phyloP scores from a whole-genome alignment of 2,113 vertebrate species.

The Narcine bancroftii region DNA sequence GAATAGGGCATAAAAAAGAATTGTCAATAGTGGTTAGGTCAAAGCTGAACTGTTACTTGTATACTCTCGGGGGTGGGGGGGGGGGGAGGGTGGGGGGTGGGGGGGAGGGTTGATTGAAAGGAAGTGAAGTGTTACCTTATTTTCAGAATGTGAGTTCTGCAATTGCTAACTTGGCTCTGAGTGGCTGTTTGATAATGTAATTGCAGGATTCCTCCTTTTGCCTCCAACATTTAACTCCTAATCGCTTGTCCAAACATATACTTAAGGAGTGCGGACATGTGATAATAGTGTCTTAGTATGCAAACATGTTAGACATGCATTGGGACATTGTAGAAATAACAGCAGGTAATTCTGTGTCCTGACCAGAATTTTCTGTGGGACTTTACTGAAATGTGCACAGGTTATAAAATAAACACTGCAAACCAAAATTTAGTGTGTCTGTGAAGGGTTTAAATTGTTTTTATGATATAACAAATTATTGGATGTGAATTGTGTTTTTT shows the following conservation, averaged over 20 bases:
- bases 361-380: background rate
- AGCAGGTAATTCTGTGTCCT: background rate
- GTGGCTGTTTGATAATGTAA: background rate
- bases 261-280: background rate
- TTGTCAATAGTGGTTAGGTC: background rate
- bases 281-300: background rate
- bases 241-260: background rate
- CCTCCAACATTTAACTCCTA: background rate
- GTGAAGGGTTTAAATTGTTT: background rate
- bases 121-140: background rate
- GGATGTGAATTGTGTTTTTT: background rate
- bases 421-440: background rate
- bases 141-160: background rate
- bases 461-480: background rate
- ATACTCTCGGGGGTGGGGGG: background rate
- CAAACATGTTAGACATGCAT: background rate
- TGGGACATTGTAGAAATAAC: background rate
- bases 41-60: background rate
- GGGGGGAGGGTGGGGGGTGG: background rate
- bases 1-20: background rate
- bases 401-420: background rate
- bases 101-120: background rate
- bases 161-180: background rate
- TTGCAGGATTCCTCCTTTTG: background rate
- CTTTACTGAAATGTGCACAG: background rate